Conservation (phyloP, 2,113 vertebrate species). For the Chlorocebus sabaeus region DNA sequence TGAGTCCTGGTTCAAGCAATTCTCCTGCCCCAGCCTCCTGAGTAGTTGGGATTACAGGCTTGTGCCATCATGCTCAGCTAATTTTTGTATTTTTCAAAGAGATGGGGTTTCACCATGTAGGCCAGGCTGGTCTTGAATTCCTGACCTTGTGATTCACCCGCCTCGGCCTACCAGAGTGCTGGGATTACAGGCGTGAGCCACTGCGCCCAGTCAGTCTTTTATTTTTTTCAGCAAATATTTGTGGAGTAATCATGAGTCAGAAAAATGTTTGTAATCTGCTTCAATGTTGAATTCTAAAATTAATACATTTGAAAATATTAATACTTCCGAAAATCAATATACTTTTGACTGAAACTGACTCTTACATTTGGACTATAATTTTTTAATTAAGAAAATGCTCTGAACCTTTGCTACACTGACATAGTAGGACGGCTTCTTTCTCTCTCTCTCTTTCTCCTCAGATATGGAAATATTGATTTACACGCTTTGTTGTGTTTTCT, state of each 20-base stretch:
- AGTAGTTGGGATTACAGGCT: no score
- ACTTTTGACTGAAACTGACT: not conserved
- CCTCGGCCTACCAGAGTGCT: no score
- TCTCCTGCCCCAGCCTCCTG: no score
- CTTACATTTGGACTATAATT: not conserved
- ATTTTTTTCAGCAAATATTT: not conserved
- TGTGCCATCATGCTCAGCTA: no score
- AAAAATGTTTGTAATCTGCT: not conserved
- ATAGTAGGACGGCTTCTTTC: not conserved
- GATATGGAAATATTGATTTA: not conserved
- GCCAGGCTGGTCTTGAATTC: no score
- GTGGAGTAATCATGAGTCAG: no score
- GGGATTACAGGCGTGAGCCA: no score
- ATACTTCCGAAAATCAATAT: not conserved
- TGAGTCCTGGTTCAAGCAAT: no score
- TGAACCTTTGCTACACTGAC: not conserved
- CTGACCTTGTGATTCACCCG: no score
- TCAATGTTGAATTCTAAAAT: not conserved
- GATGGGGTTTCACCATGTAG: no score
- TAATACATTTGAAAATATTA: no score
- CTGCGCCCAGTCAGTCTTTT: not conserved
- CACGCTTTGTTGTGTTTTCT: not conserved
- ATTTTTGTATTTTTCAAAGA: no score
- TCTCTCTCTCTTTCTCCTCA: not conserved
- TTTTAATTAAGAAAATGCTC: not conserved